Evolutionary conservation across 2,113 vertebrate genomes (phyloP), one percentile per base, ranked within the genome.

Genomic region (Desmodus rotundus): DNA sequence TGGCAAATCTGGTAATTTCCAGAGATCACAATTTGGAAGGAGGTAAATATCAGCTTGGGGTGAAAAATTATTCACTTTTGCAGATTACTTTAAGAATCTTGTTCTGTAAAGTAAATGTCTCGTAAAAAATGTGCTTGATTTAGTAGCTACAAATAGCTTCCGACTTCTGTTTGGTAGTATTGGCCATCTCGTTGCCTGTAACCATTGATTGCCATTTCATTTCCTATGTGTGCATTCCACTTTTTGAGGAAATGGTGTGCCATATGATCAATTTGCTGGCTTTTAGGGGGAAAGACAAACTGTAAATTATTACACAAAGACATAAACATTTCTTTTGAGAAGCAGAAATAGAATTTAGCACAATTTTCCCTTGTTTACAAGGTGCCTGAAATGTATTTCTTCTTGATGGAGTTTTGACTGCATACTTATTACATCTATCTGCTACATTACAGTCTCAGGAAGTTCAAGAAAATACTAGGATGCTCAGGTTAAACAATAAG

Each of bases 381-480:
- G 41, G 76, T 88, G 45, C 33, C 45, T 20, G 10, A 96, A 96
- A 97, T 96, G 76, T 83, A 88, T 90, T 76, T 92, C 72, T 95
- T 83, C 43, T 87, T 84, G 89, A 73, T 38, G 58, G 31, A 38
- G 10, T 96, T 98, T 96, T 97, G 91, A 92, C 87, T 91, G 87
- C 89, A 19, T 76, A 89, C 28, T 20, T 95, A 86, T 72, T 96
- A 92, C 86, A 98, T 95, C 94, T 97, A 52, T 93, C 83, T 97
- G 82, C 63, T 96, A 54, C 28, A 63, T 22, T 93, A 82, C 61
- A 93, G 68, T 92, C 95, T 95, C 52, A 93, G 93, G 96, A 96
- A 98, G 63, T 87, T 65, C 26, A 94, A 97, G 77, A 96, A 97
- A 52, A 5, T 81, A 85, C 52, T 97, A 95, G 28, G 84, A 84